phyloP scores from a whole-genome alignment of 2,113 vertebrate genomes.

The Brachypteracias leptosomus region DNA sequence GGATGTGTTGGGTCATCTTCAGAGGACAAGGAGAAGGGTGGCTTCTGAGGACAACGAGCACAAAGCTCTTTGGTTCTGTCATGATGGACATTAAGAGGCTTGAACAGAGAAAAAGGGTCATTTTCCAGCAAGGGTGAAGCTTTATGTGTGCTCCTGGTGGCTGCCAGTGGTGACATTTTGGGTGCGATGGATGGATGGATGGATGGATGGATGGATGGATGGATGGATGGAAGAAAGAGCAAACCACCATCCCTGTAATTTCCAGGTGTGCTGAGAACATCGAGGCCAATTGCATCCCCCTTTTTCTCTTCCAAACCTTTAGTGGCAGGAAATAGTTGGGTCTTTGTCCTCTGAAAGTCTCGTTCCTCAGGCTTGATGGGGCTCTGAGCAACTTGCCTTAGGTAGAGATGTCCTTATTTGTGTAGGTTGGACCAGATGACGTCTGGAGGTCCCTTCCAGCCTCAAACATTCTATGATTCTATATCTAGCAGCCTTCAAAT shows the following conservation, averaged over 20 bases:
- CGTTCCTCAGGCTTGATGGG: no score
- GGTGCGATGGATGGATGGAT: background rate
- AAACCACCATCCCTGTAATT: background rate
- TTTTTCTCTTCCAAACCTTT: background rate
- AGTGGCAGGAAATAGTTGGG: background rate
- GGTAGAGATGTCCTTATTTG: no score
- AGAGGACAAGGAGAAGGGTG: background rate
- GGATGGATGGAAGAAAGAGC: background rate
- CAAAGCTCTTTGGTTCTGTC: background rate
- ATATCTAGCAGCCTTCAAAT: background rate
- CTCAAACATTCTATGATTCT: no score
- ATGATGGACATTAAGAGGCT: background rate
- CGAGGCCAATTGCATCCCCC: background rate
- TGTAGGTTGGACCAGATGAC: no score
- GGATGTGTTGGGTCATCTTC: background rate
- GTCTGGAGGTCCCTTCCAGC: no score
- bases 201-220: background rate
- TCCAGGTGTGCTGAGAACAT: background rate
- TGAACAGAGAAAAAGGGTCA: background rate
- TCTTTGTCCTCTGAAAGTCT: background rate
- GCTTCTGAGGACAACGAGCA: background rate
- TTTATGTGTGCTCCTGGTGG: rapidly evolving
- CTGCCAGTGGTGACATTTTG: background rate
- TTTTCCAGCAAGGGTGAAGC: background rate
- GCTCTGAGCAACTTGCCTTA: no score